Evolutionary conservation across 2,113 vertebrate species (phyloP), one percentile per base, ranked within the genome.

Genomic region (Serilophus lunatus): DNA sequence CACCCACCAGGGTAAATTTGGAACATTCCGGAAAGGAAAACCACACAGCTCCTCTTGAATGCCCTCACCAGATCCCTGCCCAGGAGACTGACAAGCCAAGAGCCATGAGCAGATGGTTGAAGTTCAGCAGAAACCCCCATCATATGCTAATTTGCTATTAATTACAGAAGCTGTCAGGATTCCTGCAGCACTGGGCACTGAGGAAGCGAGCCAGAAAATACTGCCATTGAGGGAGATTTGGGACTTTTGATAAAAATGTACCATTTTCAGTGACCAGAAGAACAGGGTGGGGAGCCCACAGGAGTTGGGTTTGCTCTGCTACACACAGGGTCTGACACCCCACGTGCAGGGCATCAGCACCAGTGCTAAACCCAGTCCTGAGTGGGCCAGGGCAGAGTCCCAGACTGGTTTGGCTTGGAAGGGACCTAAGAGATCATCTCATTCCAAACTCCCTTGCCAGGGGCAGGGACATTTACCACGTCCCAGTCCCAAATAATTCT

Each of bases 61-160:
- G 60, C 2, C 40, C 59, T 61, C 45, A 69, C 16, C 51, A 83
- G 69, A 83, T 51, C 25, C 19, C 15, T 3, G 29, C 83, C 29
- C 59, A 69, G 19, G 50, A 66, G 47, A 82, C 23, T 68, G 83
- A 81, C 79, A 82, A 71, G 75, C 35, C 89, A 78, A 63, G 85
- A 42, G 36, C 60, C 76, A 28, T 0, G 56, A 90, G 88, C 61
- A 96, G 95, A 96, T 89, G 93, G 92, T 38, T 38, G 25, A 68
- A 92, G 51, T 65, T 68, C 65, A 92, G 66, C 10, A 33, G 24
- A 49, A 75, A 18, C 42, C 13, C 13, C 3, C 0, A 5, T 59
- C 63, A 64, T 80, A 94, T 95, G 97, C 71, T 96, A 91, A 97
- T 96, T 94, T 56, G 33, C 42, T 51, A 79, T 87, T 97, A 97